Base-by-base conservation (phyloP, 2,888 invertebrate species). In the Apamea monoglypha region DNA sequence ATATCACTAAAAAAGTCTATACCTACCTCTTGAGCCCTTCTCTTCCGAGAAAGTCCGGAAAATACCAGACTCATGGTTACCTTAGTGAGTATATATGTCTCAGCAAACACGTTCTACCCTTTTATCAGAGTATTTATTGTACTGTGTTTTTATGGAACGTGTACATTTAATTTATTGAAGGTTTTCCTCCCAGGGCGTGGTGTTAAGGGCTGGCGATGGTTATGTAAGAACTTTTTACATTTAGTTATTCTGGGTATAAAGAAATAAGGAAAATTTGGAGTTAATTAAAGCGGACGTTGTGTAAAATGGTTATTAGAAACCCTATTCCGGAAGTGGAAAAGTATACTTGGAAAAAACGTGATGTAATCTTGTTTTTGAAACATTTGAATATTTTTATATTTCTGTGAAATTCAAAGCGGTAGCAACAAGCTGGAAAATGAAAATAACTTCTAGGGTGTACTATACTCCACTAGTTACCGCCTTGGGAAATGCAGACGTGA, bases 71-170 rank as follows among this genome's bases (percentile, higher is more conserved):
- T 12, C 32, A 50, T 83, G 76, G 86, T 59, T 4, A 73, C 29
- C 81, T 47, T 69, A 73, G 69, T 40, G 25, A n/a, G 32, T 85
- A 81, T 81, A 85, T 81, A 85, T 74, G 59, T 81, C 63, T 44
- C 16, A 64, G 12, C 18, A 12, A 64, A 86, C 84, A 83, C 84
- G 79, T 83, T 83, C 47, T 32, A 36, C 67, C 67, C 59, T 83
- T 82, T 25, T 59, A n/a, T 59, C n/a, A 59, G n/a, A 59, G 56
- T n/a, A 59, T 59, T 56, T 56, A 56, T 56, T 56, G n/a, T n/a
- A 12, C 25, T 56, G 12, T 25, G 56, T 56, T 56, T 56, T 25
- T 61, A 78, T 66, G 63, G 61, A 87, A 70, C 74, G 47, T 83
- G 61, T 56, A 72, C 63, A 44, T 82, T 72, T 59, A 74, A 77